phyloP scores from a whole-genome alignment of 2,888 invertebrate genomes.

The Drosophila parthenogenetica region DNA sequence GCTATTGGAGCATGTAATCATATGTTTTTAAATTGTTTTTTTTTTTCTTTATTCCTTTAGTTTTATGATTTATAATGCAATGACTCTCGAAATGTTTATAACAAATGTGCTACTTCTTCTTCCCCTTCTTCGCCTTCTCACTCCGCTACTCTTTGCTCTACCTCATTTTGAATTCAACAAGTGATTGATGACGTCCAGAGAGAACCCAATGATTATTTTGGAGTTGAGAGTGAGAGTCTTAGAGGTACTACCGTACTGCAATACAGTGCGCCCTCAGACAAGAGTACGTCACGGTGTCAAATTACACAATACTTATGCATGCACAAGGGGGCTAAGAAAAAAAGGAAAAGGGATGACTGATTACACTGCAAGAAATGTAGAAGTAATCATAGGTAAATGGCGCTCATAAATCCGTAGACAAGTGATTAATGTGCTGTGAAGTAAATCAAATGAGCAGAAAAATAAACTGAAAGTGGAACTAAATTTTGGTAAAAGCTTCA shows the following conservation, averaged over 20 bases:
- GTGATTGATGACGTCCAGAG: slow-evolving; percentile 66
- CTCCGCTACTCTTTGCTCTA: not conserved
- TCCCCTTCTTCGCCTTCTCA: not conserved
- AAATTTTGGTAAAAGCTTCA: too few relatives aligned
- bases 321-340: not conserved
- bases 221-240: slow-evolving; percentile 24
- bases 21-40: slow-evolving; percentile 21
- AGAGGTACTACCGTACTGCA: not conserved
- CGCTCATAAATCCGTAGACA: not conserved
- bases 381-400: slow-evolving; percentile 2
- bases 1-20: slow-evolving; percentile 54
- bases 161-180: slow-evolving; percentile 60
- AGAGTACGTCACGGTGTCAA: slow-evolving; percentile 30
- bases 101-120: slow-evolving; percentile 35
- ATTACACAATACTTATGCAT: slow-evolving; percentile 35
- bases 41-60: not conserved
- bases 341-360: not conserved
- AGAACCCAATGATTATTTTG: slow-evolving; percentile 21
- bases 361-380: slow-evolving; percentile 40
- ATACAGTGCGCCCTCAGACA: slow-evolving; percentile 34
- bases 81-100: slow-evolving; percentile 31
- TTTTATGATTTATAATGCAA: slow-evolving; percentile 65
- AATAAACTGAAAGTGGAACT: not conserved
- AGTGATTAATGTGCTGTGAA: slow-evolving; percentile 8
- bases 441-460: not conserved